phyloP scores from a whole-genome alignment of 2,888 invertebrate genomes.

The Adela reaumurella region DNA sequence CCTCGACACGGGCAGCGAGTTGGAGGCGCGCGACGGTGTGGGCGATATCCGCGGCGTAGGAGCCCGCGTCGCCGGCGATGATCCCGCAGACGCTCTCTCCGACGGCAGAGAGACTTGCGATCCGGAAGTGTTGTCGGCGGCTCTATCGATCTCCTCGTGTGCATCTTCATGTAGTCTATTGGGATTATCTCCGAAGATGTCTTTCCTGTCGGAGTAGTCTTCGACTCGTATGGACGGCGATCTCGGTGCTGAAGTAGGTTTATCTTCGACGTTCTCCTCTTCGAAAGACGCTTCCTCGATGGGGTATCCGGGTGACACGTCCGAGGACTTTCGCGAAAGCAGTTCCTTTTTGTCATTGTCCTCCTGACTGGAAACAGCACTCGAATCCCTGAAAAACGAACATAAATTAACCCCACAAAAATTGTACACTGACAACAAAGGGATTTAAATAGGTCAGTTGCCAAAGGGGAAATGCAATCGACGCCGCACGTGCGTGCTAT shows the following conservation, averaged over 20 bases:
- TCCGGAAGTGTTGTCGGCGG: constrained; percentile 8
- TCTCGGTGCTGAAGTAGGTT: constrained; percentile 18
- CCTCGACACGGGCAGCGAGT: not conserved
- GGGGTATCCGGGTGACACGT: not conserved
- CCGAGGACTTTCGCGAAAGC: not conserved
- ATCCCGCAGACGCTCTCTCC: constrained; percentile 2
- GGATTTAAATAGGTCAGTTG: no score
- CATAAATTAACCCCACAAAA: no score
- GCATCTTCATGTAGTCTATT: no score
- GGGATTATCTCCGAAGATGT: no score
- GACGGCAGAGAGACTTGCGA: constrained; percentile 16
- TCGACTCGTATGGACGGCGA: constrained; percentile 38
- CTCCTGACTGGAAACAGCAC: not conserved
- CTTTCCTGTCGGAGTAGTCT: constrained; percentile 33
- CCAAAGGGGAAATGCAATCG: not conserved
- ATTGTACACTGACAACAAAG: no score
- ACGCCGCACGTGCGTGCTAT: not conserved
- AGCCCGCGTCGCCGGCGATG: constrained; percentile 5
- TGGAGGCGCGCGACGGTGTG: not conserved
- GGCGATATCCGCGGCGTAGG: constrained; percentile 23
- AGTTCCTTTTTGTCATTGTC: not conserved
- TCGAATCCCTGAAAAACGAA: not conserved
- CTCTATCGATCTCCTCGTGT: constrained; percentile 1
- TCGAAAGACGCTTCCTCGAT: not conserved
- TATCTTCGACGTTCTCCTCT: constrained; percentile 8